Evolutionary conservation across 2,888 invertebrate species (phyloP).

Genomic region (Elaeidobius kamerunicus): DNA sequence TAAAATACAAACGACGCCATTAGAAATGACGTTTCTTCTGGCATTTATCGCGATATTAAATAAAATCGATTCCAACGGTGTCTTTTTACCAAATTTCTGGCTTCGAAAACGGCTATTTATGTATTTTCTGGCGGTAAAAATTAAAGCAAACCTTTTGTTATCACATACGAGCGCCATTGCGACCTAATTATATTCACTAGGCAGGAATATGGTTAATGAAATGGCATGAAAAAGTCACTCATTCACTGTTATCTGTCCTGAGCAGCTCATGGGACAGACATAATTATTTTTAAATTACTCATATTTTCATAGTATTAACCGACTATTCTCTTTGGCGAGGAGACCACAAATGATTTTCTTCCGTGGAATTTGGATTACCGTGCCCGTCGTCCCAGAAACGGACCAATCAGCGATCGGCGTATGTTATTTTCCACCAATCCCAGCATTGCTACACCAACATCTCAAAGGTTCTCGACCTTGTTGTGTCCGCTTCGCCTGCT

Average conservation of each 20-base stretch:
- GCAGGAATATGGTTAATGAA: slow-evolving; percentile 49
- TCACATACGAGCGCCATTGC: slow-evolving; percentile 52
- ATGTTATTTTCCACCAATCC: slow-evolving; percentile 39
- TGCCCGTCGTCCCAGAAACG: slow-evolving; percentile 39
- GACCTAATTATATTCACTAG: slow-evolving; percentile 50
- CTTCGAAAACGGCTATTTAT: slow-evolving; percentile 42
- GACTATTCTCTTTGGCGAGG: slow-evolving; percentile 52
- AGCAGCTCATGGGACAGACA: slow-evolving; percentile 48
- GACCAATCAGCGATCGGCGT: slow-evolving; percentile 37
- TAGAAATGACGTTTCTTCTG: slow-evolving; percentile 13
- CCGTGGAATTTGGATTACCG: slow-evolving; percentile 41
- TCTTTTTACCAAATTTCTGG: slow-evolving; percentile 47
- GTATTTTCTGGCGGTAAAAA: slow-evolving; percentile 48
- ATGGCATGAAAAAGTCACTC: slow-evolving; percentile 51
- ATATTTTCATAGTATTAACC: slow-evolving; percentile 48
- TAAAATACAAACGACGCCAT: slow-evolving; percentile 22
- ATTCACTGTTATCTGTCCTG: slow-evolving; percentile 51
- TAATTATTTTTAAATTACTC: slow-evolving; percentile 47
- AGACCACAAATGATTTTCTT: slow-evolving; percentile 51
- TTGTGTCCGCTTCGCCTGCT: slow-evolving; percentile 11
- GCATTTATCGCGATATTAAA: slow-evolving; percentile 22
- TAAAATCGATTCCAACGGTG: slow-evolving; percentile 40
- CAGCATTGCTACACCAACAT: slow-evolving; percentile 29
- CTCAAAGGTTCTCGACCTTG: slow-evolving; percentile 36
- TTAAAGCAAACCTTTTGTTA: slow-evolving; percentile 51